phyloP scores from a whole-genome alignment of 2,797 vertebrate genomes.

The Eleutherodactylus coqui region DNA sequence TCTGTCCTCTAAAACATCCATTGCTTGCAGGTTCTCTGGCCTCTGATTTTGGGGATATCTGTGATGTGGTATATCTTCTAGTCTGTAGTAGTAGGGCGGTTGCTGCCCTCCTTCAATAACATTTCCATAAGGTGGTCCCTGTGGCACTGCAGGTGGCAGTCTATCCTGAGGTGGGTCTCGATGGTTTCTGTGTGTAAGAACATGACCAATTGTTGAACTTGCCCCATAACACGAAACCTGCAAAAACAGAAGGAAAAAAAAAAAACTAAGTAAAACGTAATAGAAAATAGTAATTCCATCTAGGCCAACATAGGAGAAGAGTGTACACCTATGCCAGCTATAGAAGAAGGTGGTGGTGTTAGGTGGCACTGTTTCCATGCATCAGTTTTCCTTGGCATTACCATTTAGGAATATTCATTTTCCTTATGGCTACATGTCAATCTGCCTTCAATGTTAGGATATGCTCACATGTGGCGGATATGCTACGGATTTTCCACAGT shows the following conservation, averaged over 20 bases:
- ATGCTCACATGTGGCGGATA: too few species aligned
- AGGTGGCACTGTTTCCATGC: too few species aligned
- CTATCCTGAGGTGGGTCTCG: constrained; percentile 63
- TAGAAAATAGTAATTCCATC: neutral
- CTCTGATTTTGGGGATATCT: neutral
- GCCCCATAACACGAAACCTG: constrained; percentile 77
- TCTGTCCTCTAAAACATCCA: neutral
- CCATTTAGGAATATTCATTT: too few species aligned
- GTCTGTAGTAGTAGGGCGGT: neutral
- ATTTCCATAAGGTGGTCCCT: neutral
- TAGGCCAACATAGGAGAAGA: neutral
- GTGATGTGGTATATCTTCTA: neutral
- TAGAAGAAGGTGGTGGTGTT: neutral
- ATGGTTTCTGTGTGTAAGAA: constrained; percentile 68
- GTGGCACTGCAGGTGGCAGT: constrained; percentile 9
- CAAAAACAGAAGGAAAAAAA: neutral
- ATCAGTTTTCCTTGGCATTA: too few species aligned
- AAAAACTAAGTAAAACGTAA: neutral
- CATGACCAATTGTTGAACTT: constrained; percentile 70
- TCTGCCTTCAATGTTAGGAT: too few species aligned
- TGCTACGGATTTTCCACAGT: too few species aligned
- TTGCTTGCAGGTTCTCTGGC: constrained; percentile 19
- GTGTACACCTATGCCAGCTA: neutral
- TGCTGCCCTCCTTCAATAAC: neutral
- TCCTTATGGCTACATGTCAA: too few species aligned